Conservation (phyloP, 2,888 invertebrate genomes). For the Saturnia pavonia region DNA sequence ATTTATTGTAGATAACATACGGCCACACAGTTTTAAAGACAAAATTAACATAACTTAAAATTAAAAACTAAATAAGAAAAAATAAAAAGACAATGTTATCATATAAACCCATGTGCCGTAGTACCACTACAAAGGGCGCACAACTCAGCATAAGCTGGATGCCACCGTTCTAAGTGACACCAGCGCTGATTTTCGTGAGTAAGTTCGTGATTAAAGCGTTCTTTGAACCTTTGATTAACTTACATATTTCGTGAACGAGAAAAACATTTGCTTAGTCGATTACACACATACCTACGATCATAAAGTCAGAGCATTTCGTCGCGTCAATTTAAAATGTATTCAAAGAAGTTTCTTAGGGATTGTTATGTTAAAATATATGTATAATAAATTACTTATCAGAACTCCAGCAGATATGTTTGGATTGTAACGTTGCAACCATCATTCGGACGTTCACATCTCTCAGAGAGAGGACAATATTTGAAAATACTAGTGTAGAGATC, state of each 20-base stretch:
- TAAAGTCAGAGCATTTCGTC: background rate
- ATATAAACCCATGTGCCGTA: no score
- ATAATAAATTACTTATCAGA: conserved; percentile 15
- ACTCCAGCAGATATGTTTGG: conserved; percentile 11
- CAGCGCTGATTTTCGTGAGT: no score
- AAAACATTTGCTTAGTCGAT: background rate
- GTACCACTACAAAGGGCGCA: no score
- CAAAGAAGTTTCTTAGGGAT: background rate
- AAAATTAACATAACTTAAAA: no score
- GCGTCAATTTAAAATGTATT: background rate
- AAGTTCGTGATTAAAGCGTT: background rate
- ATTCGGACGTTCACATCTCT: conserved; percentile 20
- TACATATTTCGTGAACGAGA: background rate
- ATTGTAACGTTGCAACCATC: conserved; percentile 11
- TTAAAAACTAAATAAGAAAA: no score
- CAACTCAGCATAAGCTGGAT: no score
- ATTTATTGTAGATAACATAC: no score
- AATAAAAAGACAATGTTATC: no score
- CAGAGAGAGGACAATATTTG: conserved; percentile 11
- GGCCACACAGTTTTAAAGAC: no score
- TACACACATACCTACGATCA: background rate
- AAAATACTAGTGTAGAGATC: conserved; percentile 1
- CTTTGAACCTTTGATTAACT: background rate
- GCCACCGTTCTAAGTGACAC: no score
- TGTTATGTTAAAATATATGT: background rate